These are phyloP conservation scores for Edolisoma coerulescens DNA, from an alignment of 2,113 vertebrate species.

Conservation along the genomic window DNA sequence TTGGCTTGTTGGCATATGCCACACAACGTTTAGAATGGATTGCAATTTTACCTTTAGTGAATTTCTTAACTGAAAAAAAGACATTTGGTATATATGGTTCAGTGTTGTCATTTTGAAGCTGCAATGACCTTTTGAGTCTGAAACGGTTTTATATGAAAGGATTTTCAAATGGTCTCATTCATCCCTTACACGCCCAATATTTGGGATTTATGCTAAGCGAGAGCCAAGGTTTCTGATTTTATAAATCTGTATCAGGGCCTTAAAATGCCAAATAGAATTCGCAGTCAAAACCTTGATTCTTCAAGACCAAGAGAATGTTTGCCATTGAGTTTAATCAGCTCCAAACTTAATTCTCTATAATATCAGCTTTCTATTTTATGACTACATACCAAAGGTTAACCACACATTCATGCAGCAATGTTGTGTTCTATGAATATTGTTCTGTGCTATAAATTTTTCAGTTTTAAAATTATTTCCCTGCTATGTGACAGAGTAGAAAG, in stretches of 20 bases:
- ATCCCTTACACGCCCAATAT: background rate
- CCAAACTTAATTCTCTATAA: background rate
- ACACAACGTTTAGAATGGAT: background rate
- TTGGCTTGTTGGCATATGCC: background rate
- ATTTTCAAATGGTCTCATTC: background rate
- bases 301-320: background rate
- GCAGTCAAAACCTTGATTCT: background rate
- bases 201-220: background rate
- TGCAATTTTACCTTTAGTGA: background rate
- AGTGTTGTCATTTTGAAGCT: background rate
- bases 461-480: slow-evolving; percentile 1
- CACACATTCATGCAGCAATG: background rate
- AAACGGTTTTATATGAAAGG: background rate
- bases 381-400: background rate
- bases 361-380: background rate
- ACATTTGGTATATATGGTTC: background rate
- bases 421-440: background rate
- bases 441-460: background rate
- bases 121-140: background rate
- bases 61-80: background rate
- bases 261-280: background rate
- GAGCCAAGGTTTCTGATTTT: background rate
- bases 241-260: slow-evolving; percentile 6
- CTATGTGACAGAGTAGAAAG: background rate
- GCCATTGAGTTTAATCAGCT: background rate